Conservation (phyloP, 2,797 vertebrate genomes). For the Centroberyx gerrardi region DNA sequence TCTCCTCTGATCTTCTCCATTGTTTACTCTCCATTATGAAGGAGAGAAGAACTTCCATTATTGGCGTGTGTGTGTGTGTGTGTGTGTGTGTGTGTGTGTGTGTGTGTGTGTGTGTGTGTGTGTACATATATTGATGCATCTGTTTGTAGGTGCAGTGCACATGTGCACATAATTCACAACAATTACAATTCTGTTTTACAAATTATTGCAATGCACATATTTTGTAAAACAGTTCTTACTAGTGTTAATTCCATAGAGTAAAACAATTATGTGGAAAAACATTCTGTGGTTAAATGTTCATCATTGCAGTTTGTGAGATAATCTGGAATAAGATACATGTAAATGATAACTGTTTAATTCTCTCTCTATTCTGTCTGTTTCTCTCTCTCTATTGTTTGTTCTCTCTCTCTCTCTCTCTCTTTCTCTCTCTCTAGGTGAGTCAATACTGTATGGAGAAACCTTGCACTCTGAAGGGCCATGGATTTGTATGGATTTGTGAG, state of each 20-base stretch:
- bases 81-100: background rate
- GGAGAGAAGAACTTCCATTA: background rate
- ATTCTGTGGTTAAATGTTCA: no score
- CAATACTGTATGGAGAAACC: slow-evolving; percentile 36
- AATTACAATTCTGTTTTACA: background rate
- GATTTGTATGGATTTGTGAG: slow-evolving; percentile 69
- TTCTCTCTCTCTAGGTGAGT: slow-evolving; percentile 70
- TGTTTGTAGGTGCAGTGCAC: background rate
- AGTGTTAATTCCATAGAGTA: background rate
- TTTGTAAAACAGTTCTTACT: background rate
- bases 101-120: background rate
- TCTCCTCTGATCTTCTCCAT: slow-evolving; percentile 47
- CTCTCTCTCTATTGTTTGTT: background rate
- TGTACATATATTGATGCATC: background rate
- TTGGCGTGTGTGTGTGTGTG: slow-evolving; percentile 17
- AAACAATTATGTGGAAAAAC: no score
- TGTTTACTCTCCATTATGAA: slow-evolving; percentile 36
- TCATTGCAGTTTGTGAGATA: background rate
- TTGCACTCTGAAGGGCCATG: slow-evolving; percentile 20
- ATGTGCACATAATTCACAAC: background rate
- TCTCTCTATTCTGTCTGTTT: background rate
- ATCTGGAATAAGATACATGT: background rate
- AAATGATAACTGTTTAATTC: slow-evolving; percentile 7
- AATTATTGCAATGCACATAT: background rate
- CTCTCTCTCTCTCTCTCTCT: slow-evolving; percentile 32